phyloP scores from a whole-genome alignment of 2,888 invertebrate genomes.

The Acronicta alni region DNA sequence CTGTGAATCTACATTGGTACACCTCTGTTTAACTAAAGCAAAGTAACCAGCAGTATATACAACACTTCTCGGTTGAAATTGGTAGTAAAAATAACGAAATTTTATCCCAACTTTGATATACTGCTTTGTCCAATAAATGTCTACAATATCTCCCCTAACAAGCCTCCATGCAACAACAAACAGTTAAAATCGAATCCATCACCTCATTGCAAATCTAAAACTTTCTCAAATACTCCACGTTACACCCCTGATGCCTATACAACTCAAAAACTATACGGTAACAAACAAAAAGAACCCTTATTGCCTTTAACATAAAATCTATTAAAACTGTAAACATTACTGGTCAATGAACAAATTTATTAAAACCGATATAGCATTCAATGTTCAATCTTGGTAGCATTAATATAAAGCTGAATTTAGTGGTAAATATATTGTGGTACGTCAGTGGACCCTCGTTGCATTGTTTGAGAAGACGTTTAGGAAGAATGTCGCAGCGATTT shows the following conservation, averaged over 20 bases:
- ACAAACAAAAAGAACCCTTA: slow-evolving; percentile 59
- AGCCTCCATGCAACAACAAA: slow-evolving; percentile 70
- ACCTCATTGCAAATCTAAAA: slow-evolving; percentile 72
- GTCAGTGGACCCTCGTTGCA: slow-evolving; percentile 72
- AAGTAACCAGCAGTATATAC: no score
- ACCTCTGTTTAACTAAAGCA: no score
- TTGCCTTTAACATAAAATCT: slow-evolving; percentile 35
- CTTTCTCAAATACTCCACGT: slow-evolving; percentile 64
- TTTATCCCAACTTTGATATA: neutral
- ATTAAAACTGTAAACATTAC: slow-evolving; percentile 24
- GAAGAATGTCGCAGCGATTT: slow-evolving; percentile 86
- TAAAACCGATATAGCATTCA: neutral
- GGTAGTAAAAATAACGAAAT: no score
- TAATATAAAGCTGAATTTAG: neutral
- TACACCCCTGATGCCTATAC: slow-evolving; percentile 47
- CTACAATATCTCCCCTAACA: slow-evolving; percentile 54
- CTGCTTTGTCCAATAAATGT: slow-evolving; percentile 23
- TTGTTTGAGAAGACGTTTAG: slow-evolving; percentile 79
- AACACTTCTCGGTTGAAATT: no score
- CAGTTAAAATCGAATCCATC: slow-evolving; percentile 80
- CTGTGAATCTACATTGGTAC: no score
- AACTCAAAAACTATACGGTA: slow-evolving; percentile 26
- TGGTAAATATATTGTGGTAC: slow-evolving; percentile 30
- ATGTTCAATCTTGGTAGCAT: slow-evolving; percentile 13
- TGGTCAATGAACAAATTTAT: slow-evolving; percentile 34